A percentile compares a stretch with the other conserved stretches of the same genome.
These are phyloP conservation scores for Crocidura indochinensis DNA, from an alignment of 2,797 vertebrate genomes.

Conservation along the genomic window DNA sequence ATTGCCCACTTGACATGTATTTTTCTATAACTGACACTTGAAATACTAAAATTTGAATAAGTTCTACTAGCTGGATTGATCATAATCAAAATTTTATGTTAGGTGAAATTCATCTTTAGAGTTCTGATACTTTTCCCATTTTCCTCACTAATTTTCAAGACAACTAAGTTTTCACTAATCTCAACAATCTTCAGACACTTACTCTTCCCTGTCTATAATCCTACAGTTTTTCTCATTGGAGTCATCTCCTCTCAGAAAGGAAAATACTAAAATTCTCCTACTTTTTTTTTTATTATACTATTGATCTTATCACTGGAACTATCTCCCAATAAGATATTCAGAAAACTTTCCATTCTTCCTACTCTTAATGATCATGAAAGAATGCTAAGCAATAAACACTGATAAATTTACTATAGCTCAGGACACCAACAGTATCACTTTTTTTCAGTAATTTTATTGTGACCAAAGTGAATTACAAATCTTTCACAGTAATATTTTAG, in stretches of 20 bases:
- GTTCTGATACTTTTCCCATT: neutral
- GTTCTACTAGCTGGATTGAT: constrained; percentile 53
- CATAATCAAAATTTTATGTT: constrained; percentile 66
- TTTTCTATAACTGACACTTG: constrained; percentile 65
- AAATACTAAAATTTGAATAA: constrained; percentile 70
- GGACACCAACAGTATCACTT: neutral
- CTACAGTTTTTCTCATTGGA: constrained; percentile 12
- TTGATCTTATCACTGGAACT: neutral
- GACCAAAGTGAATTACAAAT: too few relatives aligned
- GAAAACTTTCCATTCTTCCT: neutral
- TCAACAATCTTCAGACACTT: neutral
- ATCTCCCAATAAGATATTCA: neutral
- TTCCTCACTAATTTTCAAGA: neutral
- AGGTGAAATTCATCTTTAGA: constrained; percentile 63
- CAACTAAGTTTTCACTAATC: neutral
- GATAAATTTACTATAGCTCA: neutral
- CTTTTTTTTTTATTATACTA: neutral
- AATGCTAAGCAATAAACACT: neutral
- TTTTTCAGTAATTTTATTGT: neutral
- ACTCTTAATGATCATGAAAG: constrained; percentile 26
- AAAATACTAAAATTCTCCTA: neutral
- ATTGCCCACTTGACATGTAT: constrained; percentile 36
- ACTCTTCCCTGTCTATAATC: neutral
- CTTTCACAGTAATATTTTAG: too few relatives aligned
- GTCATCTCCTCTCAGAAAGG: neutral